These are phyloP conservation scores for Larimichthys polyactis DNA, from an alignment of 2,113 vertebrate genomes.

Conservation along the genomic window DNA sequence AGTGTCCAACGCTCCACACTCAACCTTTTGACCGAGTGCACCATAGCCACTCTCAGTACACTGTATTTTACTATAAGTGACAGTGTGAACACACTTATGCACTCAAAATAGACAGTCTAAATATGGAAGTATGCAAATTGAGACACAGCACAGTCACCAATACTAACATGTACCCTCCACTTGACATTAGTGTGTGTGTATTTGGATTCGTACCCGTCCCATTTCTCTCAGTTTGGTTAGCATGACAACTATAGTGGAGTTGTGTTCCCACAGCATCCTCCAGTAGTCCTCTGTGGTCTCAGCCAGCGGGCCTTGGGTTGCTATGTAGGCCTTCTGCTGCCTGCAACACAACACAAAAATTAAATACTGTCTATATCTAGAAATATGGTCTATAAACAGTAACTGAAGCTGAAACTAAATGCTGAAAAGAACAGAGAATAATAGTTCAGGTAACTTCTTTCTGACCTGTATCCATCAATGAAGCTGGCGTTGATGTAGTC, in stretches of 20 bases:
- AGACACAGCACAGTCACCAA: neutral
- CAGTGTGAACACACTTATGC: too few relatives aligned
- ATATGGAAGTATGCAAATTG: too few relatives aligned
- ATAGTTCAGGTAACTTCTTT: neutral
- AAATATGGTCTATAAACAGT: neutral
- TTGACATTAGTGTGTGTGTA: neutral
- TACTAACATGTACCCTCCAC: neutral
- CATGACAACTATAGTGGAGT: slow-evolving; percentile 99
- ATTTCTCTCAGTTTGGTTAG: slow-evolving; percentile 98
- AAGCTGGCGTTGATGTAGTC: slow-evolving; percentile 99
- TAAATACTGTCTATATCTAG: neutral
- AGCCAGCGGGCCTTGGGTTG: slow-evolving; percentile 96
- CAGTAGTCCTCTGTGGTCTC: slow-evolving; percentile 99
- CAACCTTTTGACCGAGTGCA: too few relatives aligned
- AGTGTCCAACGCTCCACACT: too few relatives aligned
- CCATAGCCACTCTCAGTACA: too few relatives aligned
- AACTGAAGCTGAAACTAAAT: neutral
- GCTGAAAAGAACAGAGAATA: neutral
- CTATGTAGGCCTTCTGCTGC: slow-evolving; percentile 98
- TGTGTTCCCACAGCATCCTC: slow-evolving; percentile 99
- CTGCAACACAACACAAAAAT: slow-evolving; percentile 75
- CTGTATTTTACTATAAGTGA: too few relatives aligned
- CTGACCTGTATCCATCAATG: slow-evolving; percentile 98
- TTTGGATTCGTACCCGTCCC: slow-evolving; percentile 89
- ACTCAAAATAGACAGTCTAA: too few relatives aligned